These are phyloP conservation scores for Morinoia aosen DNA, from an alignment of 2,888 invertebrate species.

Conservation along the genomic window DNA sequence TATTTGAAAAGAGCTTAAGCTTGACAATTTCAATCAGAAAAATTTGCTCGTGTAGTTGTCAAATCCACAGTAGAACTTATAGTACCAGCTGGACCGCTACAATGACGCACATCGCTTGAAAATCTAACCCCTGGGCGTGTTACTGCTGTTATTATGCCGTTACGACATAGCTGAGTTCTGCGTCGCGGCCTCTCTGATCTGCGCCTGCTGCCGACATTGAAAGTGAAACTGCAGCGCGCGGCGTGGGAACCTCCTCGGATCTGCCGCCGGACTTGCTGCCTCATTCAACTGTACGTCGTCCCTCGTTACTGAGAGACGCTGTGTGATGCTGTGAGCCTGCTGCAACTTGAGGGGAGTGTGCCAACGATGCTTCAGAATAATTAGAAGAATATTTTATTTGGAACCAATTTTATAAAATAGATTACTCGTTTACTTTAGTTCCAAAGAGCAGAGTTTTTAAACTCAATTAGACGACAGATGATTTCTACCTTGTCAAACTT, in stretches of 20 bases:
- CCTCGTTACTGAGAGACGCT: background rate
- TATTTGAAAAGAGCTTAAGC: too few species aligned
- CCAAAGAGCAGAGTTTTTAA: too few species aligned
- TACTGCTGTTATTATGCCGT: background rate
- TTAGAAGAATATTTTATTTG: too few species aligned
- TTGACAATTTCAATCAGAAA: too few species aligned
- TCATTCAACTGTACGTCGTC: background rate
- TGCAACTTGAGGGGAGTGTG: background rate
- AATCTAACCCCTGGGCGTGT: background rate
- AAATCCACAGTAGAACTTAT: too few species aligned
- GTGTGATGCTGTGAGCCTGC: background rate
- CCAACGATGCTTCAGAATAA: background rate
- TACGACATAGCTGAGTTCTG: background rate
- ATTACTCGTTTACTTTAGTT: too few species aligned
- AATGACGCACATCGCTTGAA: too few species aligned
- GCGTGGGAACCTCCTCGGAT: background rate
- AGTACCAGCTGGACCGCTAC: too few species aligned
- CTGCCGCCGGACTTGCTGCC: background rate
- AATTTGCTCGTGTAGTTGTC: too few species aligned
- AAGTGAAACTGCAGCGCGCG: background rate
- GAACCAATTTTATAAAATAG: too few species aligned
- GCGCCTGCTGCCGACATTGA: background rate
- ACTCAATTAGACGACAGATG: too few species aligned
- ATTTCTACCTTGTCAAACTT: too few species aligned
- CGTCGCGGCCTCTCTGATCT: background rate